Evolutionary conservation across 2,797 vertebrate species (phyloP).

Genomic region (Rhabdophis nuchalis): DNA sequence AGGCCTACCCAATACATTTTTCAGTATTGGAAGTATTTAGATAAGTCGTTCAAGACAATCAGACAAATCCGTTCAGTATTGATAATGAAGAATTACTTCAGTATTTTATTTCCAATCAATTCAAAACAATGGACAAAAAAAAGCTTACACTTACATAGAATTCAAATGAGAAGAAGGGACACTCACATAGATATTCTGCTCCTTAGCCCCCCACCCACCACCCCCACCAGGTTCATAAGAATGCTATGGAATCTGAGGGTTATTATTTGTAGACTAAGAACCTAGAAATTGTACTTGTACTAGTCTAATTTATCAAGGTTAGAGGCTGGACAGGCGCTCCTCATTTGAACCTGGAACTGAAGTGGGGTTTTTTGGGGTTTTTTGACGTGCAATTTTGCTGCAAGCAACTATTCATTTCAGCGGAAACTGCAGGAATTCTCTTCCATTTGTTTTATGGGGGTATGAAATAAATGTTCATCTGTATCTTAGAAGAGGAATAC

Average conservation of each 20-base stretch:
- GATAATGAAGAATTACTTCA: neutral
- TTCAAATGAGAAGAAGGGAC: neutral
- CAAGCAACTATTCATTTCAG: neutral
- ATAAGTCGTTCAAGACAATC: neutral
- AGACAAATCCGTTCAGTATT: neutral
- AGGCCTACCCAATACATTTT: neutral
- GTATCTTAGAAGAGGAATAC: neutral
- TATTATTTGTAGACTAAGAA: neutral
- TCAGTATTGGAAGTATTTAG: neutral
- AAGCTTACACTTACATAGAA: neutral
- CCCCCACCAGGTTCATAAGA: neutral
- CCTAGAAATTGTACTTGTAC: neutral
- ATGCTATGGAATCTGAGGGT: neutral
- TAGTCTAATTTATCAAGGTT: neutral
- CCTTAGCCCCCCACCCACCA: rapidly evolving
- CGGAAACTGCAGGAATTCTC: neutral
- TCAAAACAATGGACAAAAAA: neutral
- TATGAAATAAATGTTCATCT: neutral
- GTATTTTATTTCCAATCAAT: neutral
- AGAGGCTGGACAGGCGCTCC: neutral
- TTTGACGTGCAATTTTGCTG: neutral
- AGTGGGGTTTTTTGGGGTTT: no score
- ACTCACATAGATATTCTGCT: neutral
- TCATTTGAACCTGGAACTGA: neutral
- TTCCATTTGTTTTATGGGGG: neutral